Conservation (phyloP, 2,888 invertebrate species). For the Caenorhabditis doughertyi region DNA sequence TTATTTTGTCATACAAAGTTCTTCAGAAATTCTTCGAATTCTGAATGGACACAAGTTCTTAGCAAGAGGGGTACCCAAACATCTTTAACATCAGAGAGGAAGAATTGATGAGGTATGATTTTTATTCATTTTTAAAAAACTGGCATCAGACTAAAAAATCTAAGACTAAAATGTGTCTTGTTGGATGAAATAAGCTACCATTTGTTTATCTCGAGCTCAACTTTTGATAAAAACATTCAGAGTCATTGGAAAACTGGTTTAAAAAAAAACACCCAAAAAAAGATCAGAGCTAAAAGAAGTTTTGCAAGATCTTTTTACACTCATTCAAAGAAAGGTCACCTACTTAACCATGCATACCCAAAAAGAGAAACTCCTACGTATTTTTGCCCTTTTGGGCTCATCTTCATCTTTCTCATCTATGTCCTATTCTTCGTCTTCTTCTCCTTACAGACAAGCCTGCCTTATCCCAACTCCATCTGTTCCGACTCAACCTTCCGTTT, state of each 20-base stretch:
- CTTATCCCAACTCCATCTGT: constrained; percentile 49
- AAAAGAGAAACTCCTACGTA: not conserved
- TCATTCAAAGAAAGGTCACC: constrained; percentile 16
- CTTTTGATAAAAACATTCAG: no score
- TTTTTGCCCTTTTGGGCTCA: constrained; percentile 16
- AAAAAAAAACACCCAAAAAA: not conserved
- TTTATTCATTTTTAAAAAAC: no score
- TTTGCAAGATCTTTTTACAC: constrained; percentile 16
- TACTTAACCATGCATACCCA: constrained; percentile 36
- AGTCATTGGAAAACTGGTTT: no score
- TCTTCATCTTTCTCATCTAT: constrained; percentile 3
- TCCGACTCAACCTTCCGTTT: constrained; percentile 58
- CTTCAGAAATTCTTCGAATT: constrained; percentile 31
- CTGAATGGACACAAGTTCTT: constrained; percentile 32
- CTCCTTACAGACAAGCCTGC: constrained; percentile 48
- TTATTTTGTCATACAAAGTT: not conserved
- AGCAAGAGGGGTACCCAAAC: constrained; percentile 16
- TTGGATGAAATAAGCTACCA: no score
- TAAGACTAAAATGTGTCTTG: no score
- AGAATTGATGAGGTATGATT: constrained; percentile 31
- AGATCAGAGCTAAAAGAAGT: no score
- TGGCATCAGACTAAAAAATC: no score
- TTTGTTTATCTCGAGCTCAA: no score
- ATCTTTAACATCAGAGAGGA: constrained; percentile 11
- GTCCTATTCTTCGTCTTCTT: constrained; percentile 4